Base-by-base conservation (phyloP, 2,797 vertebrate genomes). In the Gambusia yucatana region DNA sequence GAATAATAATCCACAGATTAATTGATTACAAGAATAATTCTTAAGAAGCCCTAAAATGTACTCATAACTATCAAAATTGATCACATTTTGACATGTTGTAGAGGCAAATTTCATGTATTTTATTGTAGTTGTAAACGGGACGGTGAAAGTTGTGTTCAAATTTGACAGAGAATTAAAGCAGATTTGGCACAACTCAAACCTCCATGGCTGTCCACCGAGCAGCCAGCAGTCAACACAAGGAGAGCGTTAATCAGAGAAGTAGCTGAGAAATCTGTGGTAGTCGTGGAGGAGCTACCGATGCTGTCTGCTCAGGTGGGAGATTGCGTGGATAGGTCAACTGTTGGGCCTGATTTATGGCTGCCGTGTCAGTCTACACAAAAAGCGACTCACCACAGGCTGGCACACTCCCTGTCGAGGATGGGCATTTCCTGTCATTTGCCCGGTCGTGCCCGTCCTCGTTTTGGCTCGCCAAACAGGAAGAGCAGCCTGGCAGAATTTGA, bases 381-480 rank as follows among this genome's bases (percentile, higher is more conserved):
- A 8, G 63, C 63, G 20, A 41, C 63, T 67, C 63, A 41, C 33
- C 33, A 25, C 63, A 67, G 20, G 63, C 63, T 41, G 63, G 36
- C 36, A 25, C 63, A 25, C 36, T 67, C 36, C 63, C 63, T 67
- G 61, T 41, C 17, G 20, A 25, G 63, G 36, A 25, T 13, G 63
- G 36, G 36, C 9, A 41, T 67, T 39, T 41, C 22, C 20, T 67
- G 63, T 41, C 63, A 41, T 67, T 25, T 25, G 63, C 36, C 63
- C 36, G 11, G 63, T 41, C 36, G 36, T 25, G 63, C 36, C 4
- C 9, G 22, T 41, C 63, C 63, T 67, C 20, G 36, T 25, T 67
- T 36, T 39, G 7, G 33, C 61, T 63, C 61, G 33, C 63, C 63
- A 67, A 67, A 67, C 63, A 67, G 63, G 65, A 69, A 69, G 65